Percentiles rank a stretch among this genome's conserved stretches.
Conservation (phyloP, 2,113 vertebrate species). For the Entosphenus tridentatus region DNA sequence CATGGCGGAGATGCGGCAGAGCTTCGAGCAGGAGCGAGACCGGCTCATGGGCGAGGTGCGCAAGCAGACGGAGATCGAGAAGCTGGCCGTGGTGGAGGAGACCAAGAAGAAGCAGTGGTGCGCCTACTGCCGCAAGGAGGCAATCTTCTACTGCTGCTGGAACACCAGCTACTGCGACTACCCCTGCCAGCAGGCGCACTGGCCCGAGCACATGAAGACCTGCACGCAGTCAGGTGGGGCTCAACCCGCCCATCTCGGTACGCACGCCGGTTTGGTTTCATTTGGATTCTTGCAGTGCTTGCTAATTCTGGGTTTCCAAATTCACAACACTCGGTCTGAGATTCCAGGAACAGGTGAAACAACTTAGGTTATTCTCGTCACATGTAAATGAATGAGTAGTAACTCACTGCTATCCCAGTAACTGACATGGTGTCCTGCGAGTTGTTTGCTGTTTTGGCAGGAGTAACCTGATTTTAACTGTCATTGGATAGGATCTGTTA, state of each 20-base stretch:
- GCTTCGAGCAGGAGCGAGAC: slow-evolving; percentile 74
- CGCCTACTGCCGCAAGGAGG: slow-evolving; percentile 84
- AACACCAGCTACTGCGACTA: slow-evolving; percentile 97
- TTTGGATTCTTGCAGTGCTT: too few species aligned
- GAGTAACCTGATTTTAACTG: too few species aligned
- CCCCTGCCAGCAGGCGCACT: slow-evolving; percentile 89
- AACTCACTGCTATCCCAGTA: too few species aligned
- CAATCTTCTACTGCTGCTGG: slow-evolving; percentile 97
- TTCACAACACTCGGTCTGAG: too few species aligned
- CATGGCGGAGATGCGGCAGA: slow-evolving; percentile 96
- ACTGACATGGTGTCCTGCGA: too few species aligned
- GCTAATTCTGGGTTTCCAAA: too few species aligned
- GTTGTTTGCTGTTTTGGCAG: too few species aligned
- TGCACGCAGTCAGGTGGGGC: slow-evolving; percentile 80
- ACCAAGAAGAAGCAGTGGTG: slow-evolving; percentile 99
- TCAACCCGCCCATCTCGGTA: not conserved
- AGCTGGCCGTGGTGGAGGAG: slow-evolving; percentile 77
- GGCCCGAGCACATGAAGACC: slow-evolving; percentile 97
- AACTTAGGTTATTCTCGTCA: too few species aligned
- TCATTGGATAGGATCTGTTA: too few species aligned
- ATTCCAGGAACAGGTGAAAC: too few species aligned
- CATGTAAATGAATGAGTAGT: too few species aligned
- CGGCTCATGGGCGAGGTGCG: slow-evolving; percentile 72
- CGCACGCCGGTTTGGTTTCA: too few species aligned
- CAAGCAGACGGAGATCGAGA: slow-evolving; percentile 72